phyloP scores from a whole-genome alignment of 1,140 invertebrate species.

The Drosophila bocki region DNA sequence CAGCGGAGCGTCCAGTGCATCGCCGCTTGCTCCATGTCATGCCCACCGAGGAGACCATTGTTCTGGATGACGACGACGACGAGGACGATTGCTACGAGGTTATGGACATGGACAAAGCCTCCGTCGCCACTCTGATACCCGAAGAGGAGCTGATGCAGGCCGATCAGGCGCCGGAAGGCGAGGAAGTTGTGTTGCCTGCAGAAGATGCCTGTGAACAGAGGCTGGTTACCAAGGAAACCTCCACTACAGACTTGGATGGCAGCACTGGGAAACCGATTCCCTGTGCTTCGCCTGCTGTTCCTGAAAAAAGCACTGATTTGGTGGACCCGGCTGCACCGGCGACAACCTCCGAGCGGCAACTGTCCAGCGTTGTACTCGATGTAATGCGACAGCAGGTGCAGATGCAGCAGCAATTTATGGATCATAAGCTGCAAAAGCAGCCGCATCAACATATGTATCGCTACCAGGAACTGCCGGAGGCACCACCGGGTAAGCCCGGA shows the following conservation, averaged over 20 bases:
- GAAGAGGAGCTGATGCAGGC: slow-evolving; percentile 11
- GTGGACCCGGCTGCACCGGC: not conserved
- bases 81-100: slow-evolving; percentile 70
- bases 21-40: slow-evolving; percentile 40
- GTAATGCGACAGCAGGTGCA: slow-evolving; percentile 37
- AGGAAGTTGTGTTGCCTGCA: not conserved
- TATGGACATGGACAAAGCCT: slow-evolving; percentile 35
- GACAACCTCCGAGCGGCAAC: slow-evolving; percentile 2
- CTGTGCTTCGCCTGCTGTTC: not conserved
- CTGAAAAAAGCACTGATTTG: not conserved
- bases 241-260: slow-evolving; percentile 50
- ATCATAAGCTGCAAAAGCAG: slow-evolving; percentile 13
- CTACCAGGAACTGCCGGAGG: slow-evolving; percentile 19
- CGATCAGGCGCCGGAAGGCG: not conserved
- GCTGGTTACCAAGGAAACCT: slow-evolving; percentile 46
- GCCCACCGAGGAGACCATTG: slow-evolving; percentile 55
- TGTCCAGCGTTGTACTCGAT: slow-evolving; percentile 28
- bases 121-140: slow-evolving; percentile 51
- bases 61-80: slow-evolving; percentile 70
- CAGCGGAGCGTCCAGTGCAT: slow-evolving; percentile 37
- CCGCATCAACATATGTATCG: slow-evolving; percentile 5
- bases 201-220: not conserved
- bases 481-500: not conserved
- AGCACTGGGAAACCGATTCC: not conserved
- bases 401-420: slow-evolving; percentile 27